phyloP scores from a whole-genome alignment of 1,140 invertebrate genomes.

The Tribolium castaneum region DNA sequence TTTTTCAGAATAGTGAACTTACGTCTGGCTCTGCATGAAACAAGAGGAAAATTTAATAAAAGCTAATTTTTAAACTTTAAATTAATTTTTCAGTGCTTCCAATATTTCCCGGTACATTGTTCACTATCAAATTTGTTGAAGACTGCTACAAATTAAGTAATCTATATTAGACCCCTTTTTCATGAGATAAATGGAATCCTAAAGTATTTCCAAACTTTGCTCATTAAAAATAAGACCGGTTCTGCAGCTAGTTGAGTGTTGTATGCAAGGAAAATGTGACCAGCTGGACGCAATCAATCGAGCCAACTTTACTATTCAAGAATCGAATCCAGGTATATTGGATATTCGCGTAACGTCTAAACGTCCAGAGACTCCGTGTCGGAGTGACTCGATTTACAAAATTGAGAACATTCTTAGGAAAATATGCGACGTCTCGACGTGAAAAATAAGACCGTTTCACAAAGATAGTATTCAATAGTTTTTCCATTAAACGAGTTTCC shows the following conservation, averaged over 20 bases:
- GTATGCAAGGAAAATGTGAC: background rate
- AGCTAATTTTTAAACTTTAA: background rate
- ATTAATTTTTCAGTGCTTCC: background rate
- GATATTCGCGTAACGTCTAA: slow-evolving; percentile 32
- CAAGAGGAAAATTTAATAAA: background rate
- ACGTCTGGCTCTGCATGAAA: no score
- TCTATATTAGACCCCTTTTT: background rate
- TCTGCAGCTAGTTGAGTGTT: background rate
- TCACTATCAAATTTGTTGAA: background rate
- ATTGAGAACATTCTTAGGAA: slow-evolving; percentile 36
- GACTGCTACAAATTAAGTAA: background rate
- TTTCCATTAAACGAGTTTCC: background rate
- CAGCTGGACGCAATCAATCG: slow-evolving; percentile 9
- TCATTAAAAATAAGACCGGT: background rate
- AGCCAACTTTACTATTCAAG: slow-evolving; percentile 4
- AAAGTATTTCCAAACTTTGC: background rate
- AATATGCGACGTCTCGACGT: slow-evolving; percentile 31
- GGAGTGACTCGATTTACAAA: slow-evolving; percentile 35
- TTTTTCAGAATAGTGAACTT: no score
- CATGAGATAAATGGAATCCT: background rate
- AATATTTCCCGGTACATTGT: background rate
- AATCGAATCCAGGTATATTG: slow-evolving; percentile 25
- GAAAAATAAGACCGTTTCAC: slow-evolving; percentile 9
- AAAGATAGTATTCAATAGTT: background rate
- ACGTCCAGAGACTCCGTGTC: slow-evolving; percentile 34